phyloP scores from a whole-genome alignment of 2,888 invertebrate species.

The Trichogramma dendrolimi region DNA sequence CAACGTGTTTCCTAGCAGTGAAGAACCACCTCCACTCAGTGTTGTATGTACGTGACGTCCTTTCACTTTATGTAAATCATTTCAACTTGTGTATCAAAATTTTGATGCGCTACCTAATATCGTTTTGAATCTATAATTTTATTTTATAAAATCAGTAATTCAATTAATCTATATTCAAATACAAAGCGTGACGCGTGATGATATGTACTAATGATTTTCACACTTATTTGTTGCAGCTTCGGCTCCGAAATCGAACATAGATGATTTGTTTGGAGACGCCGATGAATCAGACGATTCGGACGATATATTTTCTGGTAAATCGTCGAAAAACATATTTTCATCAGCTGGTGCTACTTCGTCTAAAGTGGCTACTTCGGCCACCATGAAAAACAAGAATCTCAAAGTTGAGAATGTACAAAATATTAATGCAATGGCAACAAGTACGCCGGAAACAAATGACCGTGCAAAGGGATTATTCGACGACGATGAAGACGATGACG shows the following conservation, averaged over 20 bases:
- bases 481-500: constrained; percentile 41
- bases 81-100: neutral
- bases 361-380: constrained; percentile 16
- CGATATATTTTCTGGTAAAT: constrained; percentile 45
- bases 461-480: constrained; percentile 37
- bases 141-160: neutral
- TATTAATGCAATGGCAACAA: constrained; percentile 36
- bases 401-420: constrained; percentile 27
- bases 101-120: neutral
- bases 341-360: constrained; percentile 17
- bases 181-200: neutral
- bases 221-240: constrained; percentile 35
- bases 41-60: constrained; percentile 37
- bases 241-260: constrained; percentile 48
- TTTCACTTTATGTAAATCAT: neutral
- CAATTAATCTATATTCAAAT: neutral
- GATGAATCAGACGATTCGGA: constrained; percentile 49
- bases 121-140: neutral
- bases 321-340: constrained; percentile 32
- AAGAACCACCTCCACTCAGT: constrained; percentile 48
- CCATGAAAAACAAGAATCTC: constrained; percentile 34
- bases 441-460: constrained; percentile 39
- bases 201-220: neutral
- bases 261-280: constrained; percentile 48
- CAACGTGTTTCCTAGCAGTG: constrained; percentile 44